Percentiles rank a stretch among this genome's conserved stretches.
Conservation (phyloP, 2,888 invertebrate species). For the Hyposoter dolosus region DNA sequence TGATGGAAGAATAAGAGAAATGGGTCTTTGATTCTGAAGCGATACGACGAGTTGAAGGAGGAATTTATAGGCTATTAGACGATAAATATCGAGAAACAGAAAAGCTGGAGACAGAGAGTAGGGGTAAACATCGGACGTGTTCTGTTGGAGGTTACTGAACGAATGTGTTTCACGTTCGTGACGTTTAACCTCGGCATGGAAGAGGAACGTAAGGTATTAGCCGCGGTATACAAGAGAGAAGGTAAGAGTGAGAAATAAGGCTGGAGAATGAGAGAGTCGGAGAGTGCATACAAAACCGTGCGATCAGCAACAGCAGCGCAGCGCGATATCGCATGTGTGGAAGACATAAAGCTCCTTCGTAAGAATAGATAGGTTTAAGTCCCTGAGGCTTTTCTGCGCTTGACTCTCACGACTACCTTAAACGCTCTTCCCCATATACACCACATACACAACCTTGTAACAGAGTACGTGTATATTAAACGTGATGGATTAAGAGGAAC, state of each 20-base stretch:
- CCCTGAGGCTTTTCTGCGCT: constrained; percentile 64
- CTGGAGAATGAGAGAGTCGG: constrained; percentile 23
- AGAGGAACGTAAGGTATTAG: constrained; percentile 28
- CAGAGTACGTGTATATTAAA: constrained; percentile 45
- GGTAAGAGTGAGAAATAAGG: constrained; percentile 17
- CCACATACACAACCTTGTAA: neutral
- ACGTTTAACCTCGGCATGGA: constrained; percentile 50
- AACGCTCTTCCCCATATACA: constrained; percentile 11
- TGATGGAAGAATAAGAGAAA: constrained; percentile 53
- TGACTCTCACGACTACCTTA: constrained; percentile 50
- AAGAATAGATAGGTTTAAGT: constrained; percentile 65
- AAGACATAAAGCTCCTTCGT: constrained; percentile 68
- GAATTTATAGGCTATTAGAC: constrained; percentile 70
- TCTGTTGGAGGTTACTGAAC: constrained; percentile 53
- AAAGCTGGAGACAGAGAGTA: constrained; percentile 35
- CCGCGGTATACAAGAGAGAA: neutral
- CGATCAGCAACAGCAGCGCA: constrained; percentile 60
- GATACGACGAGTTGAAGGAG: constrained; percentile 55
- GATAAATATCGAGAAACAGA: constrained; percentile 67
- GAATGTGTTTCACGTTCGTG: constrained; percentile 67
- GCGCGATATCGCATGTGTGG: constrained; percentile 68
- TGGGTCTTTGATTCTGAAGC: constrained; percentile 39
- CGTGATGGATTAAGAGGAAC: constrained; percentile 62
- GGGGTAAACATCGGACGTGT: constrained; percentile 37
- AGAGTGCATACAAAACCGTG: constrained; percentile 33